phyloP scores from a whole-genome alignment of 2,113 vertebrate species.

The Castor canadensis region DNA sequence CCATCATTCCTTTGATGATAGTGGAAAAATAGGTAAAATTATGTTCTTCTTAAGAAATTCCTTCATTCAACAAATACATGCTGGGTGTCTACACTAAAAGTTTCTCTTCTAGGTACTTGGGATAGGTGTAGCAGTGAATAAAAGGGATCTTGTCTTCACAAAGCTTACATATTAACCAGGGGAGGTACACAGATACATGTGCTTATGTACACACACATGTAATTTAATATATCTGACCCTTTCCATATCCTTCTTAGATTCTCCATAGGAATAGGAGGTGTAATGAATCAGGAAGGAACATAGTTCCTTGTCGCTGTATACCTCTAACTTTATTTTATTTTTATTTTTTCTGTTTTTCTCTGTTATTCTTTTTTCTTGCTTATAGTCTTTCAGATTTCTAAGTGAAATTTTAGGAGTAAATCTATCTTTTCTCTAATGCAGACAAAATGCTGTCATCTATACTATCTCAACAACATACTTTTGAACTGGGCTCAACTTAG shows the following conservation, averaged over 20 bases:
- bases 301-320: not conserved
- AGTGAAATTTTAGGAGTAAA: conserved; percentile 16
- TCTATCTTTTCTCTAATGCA: conserved; percentile 21
- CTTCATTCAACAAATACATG: not conserved
- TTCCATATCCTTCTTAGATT: not conserved
- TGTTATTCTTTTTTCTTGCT: not conserved
- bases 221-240: not conserved
- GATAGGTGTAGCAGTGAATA: not conserved
- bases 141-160: not conserved
- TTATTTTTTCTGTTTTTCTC: not conserved
- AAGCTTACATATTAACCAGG: conserved; percentile 18
- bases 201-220: not conserved
- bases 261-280: not conserved
- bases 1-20: not conserved
- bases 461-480: not conserved
- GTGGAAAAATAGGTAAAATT: not conserved
- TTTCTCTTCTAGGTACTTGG: not conserved
- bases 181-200: not conserved
- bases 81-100: not conserved
- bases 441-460: not conserved
- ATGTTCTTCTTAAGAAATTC: not conserved
- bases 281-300: not conserved
- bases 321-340: not conserved
- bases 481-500: conserved; percentile 36
- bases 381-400: not conserved